Conservation (phyloP, 2,797 vertebrate species). For the Halcyon smyrnensis region DNA sequence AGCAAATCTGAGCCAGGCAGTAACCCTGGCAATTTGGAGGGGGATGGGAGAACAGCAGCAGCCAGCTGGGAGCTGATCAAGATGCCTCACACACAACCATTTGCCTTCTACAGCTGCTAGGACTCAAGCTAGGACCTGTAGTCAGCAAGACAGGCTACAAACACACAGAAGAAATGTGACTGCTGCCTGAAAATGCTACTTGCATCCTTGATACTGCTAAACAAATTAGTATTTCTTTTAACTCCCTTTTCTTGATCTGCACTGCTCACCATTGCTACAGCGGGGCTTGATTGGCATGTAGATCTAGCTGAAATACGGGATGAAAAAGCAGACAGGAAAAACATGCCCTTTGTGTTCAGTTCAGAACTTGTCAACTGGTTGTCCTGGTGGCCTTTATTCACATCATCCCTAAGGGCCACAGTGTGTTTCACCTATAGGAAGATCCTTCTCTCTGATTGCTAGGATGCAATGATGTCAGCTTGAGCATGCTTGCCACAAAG, state of each 20-base stretch:
- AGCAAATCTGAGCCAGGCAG: conserved; percentile 22
- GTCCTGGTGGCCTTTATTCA: not conserved
- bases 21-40: conserved; percentile 61
- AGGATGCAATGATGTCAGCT: not conserved
- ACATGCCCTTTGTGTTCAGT: not conserved
- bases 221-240: not conserved
- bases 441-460: not conserved
- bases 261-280: not conserved
- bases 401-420: accelerated
- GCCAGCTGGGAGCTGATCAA: conserved; percentile 67
- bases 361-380: not conserved
- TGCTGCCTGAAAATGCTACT: not conserved
- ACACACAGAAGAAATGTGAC: not conserved
- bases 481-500: not conserved
- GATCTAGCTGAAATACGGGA: not conserved
- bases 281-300: not conserved
- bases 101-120: conserved; percentile 41
- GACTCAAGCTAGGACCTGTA: conserved; percentile 40
- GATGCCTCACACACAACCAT: conserved; percentile 29
- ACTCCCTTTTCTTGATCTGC: not conserved
- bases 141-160: not conserved
- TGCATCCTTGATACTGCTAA: not conserved
- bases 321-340: not conserved
- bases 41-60: conserved; percentile 51
- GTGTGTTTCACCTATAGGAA: not conserved